Conservation (phyloP, 2,888 invertebrate species). For the Papilio protenor region DNA sequence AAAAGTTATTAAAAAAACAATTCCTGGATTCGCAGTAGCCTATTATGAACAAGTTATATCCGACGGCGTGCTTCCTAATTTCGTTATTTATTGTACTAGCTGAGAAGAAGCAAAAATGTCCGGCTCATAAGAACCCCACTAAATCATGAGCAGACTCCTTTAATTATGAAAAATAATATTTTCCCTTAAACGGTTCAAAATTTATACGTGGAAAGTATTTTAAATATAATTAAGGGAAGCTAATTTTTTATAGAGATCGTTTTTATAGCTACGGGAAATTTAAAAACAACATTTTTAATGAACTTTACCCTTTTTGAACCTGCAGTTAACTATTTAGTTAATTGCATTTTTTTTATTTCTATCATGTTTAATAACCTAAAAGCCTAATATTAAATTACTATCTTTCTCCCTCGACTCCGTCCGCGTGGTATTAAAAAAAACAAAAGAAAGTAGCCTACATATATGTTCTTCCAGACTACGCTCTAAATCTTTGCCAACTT, state of each 20-base stretch:
- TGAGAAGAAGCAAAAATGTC: conserved; percentile 64
- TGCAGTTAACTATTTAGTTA: too few species aligned
- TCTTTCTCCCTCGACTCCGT: too few species aligned
- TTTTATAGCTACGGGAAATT: too few species aligned
- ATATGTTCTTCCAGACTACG: too few species aligned
- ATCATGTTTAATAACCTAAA: too few species aligned
- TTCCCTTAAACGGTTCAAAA: conserved; percentile 62
- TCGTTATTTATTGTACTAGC: conserved; percentile 66
- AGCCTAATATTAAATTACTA: too few species aligned
- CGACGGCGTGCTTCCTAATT: conserved; percentile 60
- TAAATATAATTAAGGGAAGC: conserved; percentile 55
- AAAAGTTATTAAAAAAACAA: not conserved
- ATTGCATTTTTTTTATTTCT: too few species aligned
- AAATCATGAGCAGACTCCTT: conserved; percentile 66
- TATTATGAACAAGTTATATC: conserved; percentile 50
- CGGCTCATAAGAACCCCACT: conserved; percentile 55
- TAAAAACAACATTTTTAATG: too few species aligned
- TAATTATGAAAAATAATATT: conserved; percentile 77
- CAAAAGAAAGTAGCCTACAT: too few species aligned
- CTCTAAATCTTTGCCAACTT: too few species aligned
- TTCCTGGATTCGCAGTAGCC: conserved; percentile 39
- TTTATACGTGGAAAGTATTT: conserved; percentile 63
- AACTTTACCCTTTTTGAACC: too few species aligned
- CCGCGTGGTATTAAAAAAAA: too few species aligned
- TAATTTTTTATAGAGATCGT: conserved; percentile 5